Conservation (phyloP, 2,113 vertebrate species). For the Myiozetetes cayanensis region DNA sequence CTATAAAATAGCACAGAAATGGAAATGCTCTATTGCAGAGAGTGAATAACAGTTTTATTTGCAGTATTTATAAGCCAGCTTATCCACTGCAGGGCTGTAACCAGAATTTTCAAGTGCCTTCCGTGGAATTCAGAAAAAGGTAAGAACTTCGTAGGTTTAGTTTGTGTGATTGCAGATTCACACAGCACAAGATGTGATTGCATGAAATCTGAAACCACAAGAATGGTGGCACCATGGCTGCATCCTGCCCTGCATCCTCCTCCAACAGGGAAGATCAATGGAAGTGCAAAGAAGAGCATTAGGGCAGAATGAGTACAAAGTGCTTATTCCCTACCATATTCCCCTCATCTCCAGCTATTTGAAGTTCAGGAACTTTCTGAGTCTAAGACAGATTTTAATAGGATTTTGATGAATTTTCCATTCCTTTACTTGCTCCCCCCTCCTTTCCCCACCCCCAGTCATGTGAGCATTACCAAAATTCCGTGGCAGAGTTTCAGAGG, state of each 20-base stretch:
- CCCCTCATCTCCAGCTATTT: neutral
- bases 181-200: neutral
- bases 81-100: neutral
- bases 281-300: neutral
- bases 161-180: neutral
- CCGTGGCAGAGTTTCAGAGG: neutral
- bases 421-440: neutral
- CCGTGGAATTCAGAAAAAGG: neutral
- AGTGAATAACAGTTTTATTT: neutral
- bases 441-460: neutral
- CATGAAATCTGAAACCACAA: neutral
- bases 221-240: neutral
- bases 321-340: neutral
- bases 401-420: neutral
- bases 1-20: neutral
- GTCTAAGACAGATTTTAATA: neutral
- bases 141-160: neutral
- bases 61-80: neutral
- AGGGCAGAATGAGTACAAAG: neutral
- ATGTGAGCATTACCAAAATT: neutral
- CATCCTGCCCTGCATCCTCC: neutral
- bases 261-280: neutral
- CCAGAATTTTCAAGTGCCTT: neutral
- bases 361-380: neutral
- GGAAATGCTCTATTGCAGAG: neutral